A percentile compares a stretch with the other conserved stretches of the same genome.
phyloP scores from a whole-genome alignment of 2,113 vertebrate species.

The Ranitomeya variabilis region DNA sequence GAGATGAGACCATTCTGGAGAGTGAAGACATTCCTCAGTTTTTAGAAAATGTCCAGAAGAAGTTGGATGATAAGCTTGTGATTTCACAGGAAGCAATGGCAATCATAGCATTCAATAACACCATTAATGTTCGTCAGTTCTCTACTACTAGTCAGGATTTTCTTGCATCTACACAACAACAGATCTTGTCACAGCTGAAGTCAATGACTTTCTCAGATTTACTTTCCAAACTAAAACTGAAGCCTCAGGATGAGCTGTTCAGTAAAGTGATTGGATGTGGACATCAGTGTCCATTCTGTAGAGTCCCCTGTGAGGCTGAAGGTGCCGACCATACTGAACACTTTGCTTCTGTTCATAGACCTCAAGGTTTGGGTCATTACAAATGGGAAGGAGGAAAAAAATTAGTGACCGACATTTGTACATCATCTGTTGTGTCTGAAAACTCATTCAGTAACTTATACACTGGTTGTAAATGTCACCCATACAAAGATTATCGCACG shows the following conservation, averaged over 20 bases:
- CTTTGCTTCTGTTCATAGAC: conserved; percentile 34
- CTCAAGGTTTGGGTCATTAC: conserved; percentile 15
- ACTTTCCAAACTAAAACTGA: too few relatives aligned
- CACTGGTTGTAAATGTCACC: background rate
- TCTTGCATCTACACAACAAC: background rate
- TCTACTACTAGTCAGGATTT: background rate
- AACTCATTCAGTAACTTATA: background rate
- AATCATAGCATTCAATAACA: conserved; percentile 42
- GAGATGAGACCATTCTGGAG: background rate
- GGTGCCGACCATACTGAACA: conserved; percentile 47
- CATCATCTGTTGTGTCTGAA: background rate
- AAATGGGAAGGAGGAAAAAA: background rate
- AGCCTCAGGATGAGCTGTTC: conserved; percentile 51
- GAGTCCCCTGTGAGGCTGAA: conserved; percentile 63
- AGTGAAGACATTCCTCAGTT: conserved; percentile 18
- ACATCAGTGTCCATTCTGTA: conserved; percentile 68
- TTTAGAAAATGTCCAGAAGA: conserved; percentile 21
- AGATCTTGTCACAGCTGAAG: conserved; percentile 12
- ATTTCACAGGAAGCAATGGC: conserved; percentile 44
- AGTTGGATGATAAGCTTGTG: conserved; percentile 48
- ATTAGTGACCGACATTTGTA: background rate
- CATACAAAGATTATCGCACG: conserved; percentile 6
- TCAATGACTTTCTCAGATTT: too few relatives aligned
- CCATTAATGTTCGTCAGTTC: conserved; percentile 15
- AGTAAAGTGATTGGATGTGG: conserved; percentile 71